These are phyloP conservation scores for Xenentodon cancila DNA, from an alignment of 2,797 vertebrate species.

Conservation along the genomic window DNA sequence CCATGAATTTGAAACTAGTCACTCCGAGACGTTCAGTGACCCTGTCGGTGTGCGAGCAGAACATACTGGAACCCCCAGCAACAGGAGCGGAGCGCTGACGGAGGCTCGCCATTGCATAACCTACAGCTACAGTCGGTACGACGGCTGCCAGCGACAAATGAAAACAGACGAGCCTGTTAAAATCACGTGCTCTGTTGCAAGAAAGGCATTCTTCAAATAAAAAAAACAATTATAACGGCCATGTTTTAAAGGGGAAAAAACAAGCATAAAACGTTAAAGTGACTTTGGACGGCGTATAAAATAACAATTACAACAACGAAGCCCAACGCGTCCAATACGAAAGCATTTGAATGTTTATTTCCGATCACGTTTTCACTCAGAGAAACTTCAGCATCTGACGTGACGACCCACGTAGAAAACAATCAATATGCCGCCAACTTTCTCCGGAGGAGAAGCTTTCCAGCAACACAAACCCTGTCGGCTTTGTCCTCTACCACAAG, in stretches of 20 bases:
- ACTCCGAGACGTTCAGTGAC: conserved; percentile 72
- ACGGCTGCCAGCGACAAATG: too few relatives aligned
- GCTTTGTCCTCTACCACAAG: not conserved
- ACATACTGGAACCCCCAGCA: conserved; percentile 77
- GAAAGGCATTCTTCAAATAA: too few relatives aligned
- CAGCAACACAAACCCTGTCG: conserved; percentile 2
- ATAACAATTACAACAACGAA: too few relatives aligned
- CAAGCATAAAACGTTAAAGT: too few relatives aligned
- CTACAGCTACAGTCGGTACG: too few relatives aligned
- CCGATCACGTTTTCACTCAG: conserved; percentile 1
- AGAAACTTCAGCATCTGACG: conserved; percentile 52
- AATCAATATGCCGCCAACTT: conserved; percentile 79
- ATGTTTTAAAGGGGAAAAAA: too few relatives aligned
- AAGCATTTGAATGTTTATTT: too few relatives aligned
- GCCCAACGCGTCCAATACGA: too few relatives aligned
- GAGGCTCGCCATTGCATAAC: conserved; percentile 81
- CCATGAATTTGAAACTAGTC: conserved; percentile 79
- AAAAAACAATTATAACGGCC: too few relatives aligned
- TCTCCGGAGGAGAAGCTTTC: conserved; percentile 58
- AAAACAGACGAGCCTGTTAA: too few relatives aligned
- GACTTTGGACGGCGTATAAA: too few relatives aligned
- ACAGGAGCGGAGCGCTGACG: conserved; percentile 79
- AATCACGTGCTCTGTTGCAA: too few relatives aligned
- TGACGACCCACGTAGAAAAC: conserved; percentile 45
- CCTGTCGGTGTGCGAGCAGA: conserved; percentile 64